phyloP scores from a whole-genome alignment of 1,140 invertebrate genomes.

The Papilio glaucus region DNA sequence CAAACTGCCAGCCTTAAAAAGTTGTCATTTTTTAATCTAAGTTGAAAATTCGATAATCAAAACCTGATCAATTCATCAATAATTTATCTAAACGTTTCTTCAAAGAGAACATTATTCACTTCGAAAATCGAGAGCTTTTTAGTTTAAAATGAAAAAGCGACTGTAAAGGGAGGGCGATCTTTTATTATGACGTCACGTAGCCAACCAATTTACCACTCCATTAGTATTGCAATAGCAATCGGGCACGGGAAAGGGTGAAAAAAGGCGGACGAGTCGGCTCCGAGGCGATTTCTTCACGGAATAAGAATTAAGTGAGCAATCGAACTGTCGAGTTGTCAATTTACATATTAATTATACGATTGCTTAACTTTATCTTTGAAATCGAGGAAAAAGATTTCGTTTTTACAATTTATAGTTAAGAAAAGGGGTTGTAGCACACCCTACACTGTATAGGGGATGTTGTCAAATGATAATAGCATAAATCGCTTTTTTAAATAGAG shows the following conservation, averaged over 20 bases:
- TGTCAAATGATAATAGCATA: no score
- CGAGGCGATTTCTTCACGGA: neutral
- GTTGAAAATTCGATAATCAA: neutral
- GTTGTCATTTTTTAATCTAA: slow-evolving; percentile 17
- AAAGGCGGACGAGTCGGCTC: neutral
- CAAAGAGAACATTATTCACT: neutral
- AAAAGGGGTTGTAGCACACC: neutral
- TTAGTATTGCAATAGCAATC: slow-evolving; percentile 26
- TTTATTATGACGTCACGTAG: slow-evolving; percentile 30
- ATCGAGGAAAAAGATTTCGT: neutral
- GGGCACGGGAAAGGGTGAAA: slow-evolving; percentile 24
- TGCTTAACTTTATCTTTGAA: neutral
- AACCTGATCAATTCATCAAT: neutral
- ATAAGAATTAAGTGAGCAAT: slow-evolving; percentile 12
- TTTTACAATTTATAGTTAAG: neutral
- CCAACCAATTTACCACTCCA: slow-evolving; percentile 30
- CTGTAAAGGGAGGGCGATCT: neutral
- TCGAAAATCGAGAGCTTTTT: neutral
- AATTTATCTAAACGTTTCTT: neutral
- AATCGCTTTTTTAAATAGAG: no score
- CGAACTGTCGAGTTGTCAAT: slow-evolving; percentile 2
- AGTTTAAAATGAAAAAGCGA: slow-evolving; percentile 24
- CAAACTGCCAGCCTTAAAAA: no score
- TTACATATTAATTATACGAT: slow-evolving; percentile 21
- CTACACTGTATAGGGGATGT: no score